A percentile compares a stretch with the other conserved stretches of the same genome.
Conservation (phyloP, 2,797 vertebrate species). For the Ciconia nigra region DNA sequence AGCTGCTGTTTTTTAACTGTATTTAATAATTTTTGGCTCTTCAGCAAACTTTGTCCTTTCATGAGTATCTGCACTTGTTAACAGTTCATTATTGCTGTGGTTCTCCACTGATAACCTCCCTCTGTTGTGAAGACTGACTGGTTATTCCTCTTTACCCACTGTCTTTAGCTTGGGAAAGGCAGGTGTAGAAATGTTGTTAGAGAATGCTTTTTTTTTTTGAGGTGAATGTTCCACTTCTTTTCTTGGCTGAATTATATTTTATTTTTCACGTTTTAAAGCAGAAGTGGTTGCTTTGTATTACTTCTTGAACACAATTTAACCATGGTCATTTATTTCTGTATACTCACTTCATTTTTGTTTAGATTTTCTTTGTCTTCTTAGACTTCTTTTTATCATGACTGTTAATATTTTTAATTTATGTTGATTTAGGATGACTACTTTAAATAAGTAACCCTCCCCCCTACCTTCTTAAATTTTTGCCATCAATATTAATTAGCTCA, state of each 20-base stretch:
- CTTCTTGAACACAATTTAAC: background rate
- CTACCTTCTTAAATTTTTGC: background rate
- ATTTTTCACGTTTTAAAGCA: background rate
- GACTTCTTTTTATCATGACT: background rate
- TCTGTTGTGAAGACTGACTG: background rate
- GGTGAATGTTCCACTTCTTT: background rate
- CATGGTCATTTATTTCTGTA: background rate
- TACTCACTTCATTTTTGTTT: background rate
- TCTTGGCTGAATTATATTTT: background rate
- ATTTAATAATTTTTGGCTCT: background rate
- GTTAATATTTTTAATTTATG: background rate
- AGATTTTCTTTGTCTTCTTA: background rate
- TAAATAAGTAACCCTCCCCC: background rate
- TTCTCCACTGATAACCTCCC: background rate
- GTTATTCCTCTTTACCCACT: background rate
- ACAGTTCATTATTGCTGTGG: background rate
- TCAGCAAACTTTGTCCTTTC: background rate
- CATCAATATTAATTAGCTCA: background rate
- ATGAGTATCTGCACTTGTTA: fast-evolving
- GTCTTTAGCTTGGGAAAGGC: background rate
- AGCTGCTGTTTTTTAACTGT: background rate
- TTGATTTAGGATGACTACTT: background rate
- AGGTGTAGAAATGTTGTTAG: background rate
- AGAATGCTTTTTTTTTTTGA: background rate
- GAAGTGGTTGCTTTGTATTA: background rate